These are phyloP conservation scores for Mionectes macconnelli DNA, from an alignment of 2,113 vertebrate species.

Conservation along the genomic window DNA sequence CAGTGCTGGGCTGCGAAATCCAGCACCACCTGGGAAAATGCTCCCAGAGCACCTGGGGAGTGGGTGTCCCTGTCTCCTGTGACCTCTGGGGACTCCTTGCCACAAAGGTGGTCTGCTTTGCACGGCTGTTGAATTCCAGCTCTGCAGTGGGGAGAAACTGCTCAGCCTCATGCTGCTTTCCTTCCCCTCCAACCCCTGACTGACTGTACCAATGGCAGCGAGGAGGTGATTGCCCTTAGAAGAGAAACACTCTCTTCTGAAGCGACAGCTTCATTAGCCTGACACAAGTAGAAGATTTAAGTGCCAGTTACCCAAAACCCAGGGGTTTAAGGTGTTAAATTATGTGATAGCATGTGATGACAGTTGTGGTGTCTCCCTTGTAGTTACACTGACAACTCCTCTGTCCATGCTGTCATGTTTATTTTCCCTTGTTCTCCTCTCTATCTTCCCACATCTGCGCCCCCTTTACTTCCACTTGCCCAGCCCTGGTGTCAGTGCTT, in stretches of 20 bases:
- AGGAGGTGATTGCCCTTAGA: neutral
- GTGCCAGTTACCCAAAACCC: neutral
- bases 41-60: neutral
- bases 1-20: neutral
- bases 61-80: fast-evolving
- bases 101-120: fast-evolving
- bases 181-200: neutral
- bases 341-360: fast-evolving
- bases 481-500: neutral
- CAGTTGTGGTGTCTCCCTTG: neutral
- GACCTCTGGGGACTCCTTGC: fast-evolving
- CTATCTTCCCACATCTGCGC: neutral
- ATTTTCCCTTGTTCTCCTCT: neutral
- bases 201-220: fast-evolving
- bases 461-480: neutral
- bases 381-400: neutral
- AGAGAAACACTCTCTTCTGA: neutral
- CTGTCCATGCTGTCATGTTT: fast-evolving
- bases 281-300: neutral
- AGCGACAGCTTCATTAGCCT: neutral
- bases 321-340: fast-evolving
- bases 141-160: fast-evolving
- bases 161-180: neutral
- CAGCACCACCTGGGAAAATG: neutral
- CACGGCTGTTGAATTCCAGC: neutral